phyloP scores from a whole-genome alignment of 2,113 vertebrate species.

The Sinocyclocheilus maitianheensis region DNA sequence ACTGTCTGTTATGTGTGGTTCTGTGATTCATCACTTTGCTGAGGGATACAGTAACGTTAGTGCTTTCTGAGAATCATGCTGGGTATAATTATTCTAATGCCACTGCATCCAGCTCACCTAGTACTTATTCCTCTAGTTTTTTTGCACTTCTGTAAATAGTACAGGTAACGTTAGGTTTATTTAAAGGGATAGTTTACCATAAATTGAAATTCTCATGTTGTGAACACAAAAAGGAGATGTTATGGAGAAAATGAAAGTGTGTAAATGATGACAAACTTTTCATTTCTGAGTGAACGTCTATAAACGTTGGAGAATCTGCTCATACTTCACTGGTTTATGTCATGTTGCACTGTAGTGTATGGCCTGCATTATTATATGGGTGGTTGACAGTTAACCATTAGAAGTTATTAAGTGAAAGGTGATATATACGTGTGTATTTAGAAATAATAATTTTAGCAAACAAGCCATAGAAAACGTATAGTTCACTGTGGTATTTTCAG shows the following conservation, averaged over 20 bases:
- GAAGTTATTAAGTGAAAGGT: not conserved
- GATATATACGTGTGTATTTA: too few relatives aligned
- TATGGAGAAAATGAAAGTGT: not conserved
- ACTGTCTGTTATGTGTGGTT: not conserved
- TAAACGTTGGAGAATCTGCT: not conserved
- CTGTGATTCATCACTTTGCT: not conserved
- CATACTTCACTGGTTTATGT: not conserved
- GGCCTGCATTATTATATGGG: not conserved
- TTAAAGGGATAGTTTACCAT: not conserved
- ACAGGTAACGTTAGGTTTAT: not conserved
- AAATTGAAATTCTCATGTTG: not conserved
- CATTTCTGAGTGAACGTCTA: not conserved
- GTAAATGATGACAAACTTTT: not conserved
- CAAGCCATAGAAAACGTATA: not conserved
- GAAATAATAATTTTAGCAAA: not conserved
- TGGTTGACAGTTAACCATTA: not conserved
- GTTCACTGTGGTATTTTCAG: not conserved
- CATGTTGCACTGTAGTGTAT: not conserved
- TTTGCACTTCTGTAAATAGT: not conserved
- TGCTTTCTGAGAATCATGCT: not conserved
- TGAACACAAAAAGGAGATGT: not conserved
- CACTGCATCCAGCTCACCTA: not conserved
- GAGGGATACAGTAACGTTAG: not conserved
- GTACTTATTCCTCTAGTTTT: not conserved
- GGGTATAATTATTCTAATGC: not conserved